Evolutionary conservation across 2,888 invertebrate species (phyloP), one percentile per base, ranked within the genome.

Genomic region (Cordylochernes scorpioides): DNA sequence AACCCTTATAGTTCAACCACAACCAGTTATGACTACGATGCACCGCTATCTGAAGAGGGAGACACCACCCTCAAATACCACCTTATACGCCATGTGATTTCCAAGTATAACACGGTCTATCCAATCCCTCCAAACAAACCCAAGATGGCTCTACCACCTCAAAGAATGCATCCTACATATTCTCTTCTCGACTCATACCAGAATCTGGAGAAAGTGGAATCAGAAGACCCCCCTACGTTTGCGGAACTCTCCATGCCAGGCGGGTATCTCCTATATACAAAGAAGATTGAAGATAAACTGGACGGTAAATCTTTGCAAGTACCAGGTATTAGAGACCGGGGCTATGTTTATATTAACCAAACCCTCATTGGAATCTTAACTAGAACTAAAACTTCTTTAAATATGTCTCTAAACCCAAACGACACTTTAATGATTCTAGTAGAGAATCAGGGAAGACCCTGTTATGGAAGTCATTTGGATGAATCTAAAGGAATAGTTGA

Each of bases 371-470:
- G 25, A 30, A 10, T 24, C 35, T 7, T 14, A 21, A 3, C 9
- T 24, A 3, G 13, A 25, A 14, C 36, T 31, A 3, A 18, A 7
- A 2, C 14, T n/a, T n/a, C n/a, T n/a, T n/a, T n/a, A 4, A 44
- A 46, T 4, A 28, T 64, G 2, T 55, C 58, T 3, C 42, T 42
- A 4, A 16, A 31, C 6, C 30, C 44, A 42, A 48, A 47, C 3
- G 43, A 50, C 27, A 43, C 34, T 13, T 36, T 57, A 9, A 44
- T 46, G 36, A 45, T 61, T 18, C 39, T 61, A 13, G 58, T 60
- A 1, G 82, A 84, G 53, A 77, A 71, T 25, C 44, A 45, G 28
- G 50, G 50, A 22, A 25, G 50, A 22, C 37, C 41, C 17, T 44
- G 44, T 2, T 46, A 35, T 28, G 42, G 43, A 16, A 9, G 19